Conservation (phyloP, 2,113 vertebrate species). For the Procavia capensis region DNA sequence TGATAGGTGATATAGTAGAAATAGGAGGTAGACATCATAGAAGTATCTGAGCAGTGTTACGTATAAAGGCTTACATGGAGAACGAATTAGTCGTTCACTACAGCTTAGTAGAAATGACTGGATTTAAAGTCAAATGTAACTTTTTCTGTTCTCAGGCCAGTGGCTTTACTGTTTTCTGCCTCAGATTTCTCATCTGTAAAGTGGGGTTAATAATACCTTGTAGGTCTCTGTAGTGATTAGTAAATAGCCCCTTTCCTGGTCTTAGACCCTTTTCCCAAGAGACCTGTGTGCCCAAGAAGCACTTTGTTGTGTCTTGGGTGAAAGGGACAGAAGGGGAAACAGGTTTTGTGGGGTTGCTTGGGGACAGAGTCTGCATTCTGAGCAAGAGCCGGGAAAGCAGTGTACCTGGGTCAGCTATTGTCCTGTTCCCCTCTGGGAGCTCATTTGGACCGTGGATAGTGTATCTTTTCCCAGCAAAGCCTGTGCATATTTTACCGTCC, state of each 20-base stretch:
- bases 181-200: conserved; percentile 43
- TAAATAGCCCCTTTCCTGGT: neutral
- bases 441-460: conserved; percentile 18
- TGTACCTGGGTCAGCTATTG: conserved; percentile 77
- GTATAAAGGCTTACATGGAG: neutral
- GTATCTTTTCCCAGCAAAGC: conserved; percentile 74
- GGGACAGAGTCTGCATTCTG: conserved; percentile 73
- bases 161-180: neutral
- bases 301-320: neutral
- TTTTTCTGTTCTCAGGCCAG: neutral
- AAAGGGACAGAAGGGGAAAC: neutral
- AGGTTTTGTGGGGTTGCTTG: conserved; percentile 58
- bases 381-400: conserved; percentile 69
- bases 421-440: conserved; percentile 38
- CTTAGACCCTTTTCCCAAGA: neutral
- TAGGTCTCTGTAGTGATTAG: neutral
- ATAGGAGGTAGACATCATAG: neutral
- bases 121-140: neutral
- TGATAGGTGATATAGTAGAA: neutral
- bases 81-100: conserved; percentile 2
- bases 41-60: neutral
- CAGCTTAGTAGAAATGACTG: neutral
- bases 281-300: neutral
- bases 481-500: conserved; percentile 74
- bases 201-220: neutral